phyloP scores from a whole-genome alignment of 2,113 vertebrate genomes.

The Zosterops japonicus region DNA sequence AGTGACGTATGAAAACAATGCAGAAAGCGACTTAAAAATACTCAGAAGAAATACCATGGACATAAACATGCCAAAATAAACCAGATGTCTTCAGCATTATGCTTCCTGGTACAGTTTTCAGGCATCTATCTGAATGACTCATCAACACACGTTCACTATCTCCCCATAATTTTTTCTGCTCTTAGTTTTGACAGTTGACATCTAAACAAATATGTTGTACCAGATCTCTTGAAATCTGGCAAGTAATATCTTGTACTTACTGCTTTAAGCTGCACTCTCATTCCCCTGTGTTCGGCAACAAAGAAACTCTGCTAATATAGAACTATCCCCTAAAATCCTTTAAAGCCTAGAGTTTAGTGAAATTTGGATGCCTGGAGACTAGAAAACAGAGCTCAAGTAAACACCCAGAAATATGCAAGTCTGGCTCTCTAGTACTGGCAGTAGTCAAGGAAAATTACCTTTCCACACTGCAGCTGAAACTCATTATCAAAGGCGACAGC shows the following conservation, averaged over 20 bases:
- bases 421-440: conserved; percentile 47
- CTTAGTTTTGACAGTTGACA: conserved; percentile 12
- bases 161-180: neutral
- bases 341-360: neutral
- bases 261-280: neutral
- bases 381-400: conserved; percentile 55
- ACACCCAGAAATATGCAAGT: conserved; percentile 54
- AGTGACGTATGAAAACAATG: neutral
- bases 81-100: neutral
- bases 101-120: conserved; percentile 16
- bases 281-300: neutral
- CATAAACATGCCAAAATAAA: conserved; percentile 26
- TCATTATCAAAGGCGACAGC: conserved; percentile 26
- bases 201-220: neutral
- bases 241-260: neutral
- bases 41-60: neutral
- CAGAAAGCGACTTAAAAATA: conserved; percentile 13
- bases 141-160: neutral
- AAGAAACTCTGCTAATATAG: neutral
- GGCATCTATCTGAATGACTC: neutral
- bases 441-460: conserved; percentile 65
- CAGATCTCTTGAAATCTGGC: conserved; percentile 10
- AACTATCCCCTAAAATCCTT: neutral
- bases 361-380: conserved; percentile 40
- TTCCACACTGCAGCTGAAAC: conserved; percentile 56